phyloP scores from a whole-genome alignment of 2,113 vertebrate species.

The Lonchura striata region DNA sequence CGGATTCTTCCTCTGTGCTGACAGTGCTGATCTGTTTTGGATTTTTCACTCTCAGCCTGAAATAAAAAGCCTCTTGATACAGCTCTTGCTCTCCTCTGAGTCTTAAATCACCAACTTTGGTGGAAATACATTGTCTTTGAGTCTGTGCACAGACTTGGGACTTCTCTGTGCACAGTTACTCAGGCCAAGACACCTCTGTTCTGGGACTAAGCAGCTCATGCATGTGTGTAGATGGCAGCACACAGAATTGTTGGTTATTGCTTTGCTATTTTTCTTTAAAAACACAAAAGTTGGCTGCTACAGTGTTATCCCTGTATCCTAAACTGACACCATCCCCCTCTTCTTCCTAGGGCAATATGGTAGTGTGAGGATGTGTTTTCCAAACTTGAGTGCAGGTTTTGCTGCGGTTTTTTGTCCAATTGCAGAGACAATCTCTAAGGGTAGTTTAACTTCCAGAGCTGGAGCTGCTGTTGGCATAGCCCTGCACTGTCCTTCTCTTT shows the following conservation, averaged over 20 bases:
- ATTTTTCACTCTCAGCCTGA: not conserved
- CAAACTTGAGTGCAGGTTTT: not conserved
- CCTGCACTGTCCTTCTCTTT: not conserved
- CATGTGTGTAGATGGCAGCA: not conserved
- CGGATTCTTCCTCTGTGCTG: not conserved
- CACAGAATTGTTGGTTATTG: not conserved
- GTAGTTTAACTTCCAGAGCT: not conserved
- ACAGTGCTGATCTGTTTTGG: not conserved
- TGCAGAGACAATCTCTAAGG: not conserved
- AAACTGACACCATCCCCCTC: not conserved
- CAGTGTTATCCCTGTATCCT: accelerated
- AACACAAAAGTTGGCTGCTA: not conserved
- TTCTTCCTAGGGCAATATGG: accelerated
- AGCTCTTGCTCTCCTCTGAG: not conserved
- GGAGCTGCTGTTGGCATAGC: not conserved
- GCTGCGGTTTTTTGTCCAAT: not conserved
- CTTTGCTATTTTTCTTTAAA: not conserved
- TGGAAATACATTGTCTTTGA: not conserved
- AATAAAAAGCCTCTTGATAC: not conserved
- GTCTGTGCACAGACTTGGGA: not conserved
- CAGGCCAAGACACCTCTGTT: not conserved
- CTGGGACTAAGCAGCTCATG: not conserved
- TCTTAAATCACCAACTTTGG: not conserved
- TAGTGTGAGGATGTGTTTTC: not conserved
- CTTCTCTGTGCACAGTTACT: not conserved